A percentile compares a stretch with the other conserved stretches of the same genome.
Conservation (phyloP, 2,113 vertebrate species). For the Crypturellus undulatus region DNA sequence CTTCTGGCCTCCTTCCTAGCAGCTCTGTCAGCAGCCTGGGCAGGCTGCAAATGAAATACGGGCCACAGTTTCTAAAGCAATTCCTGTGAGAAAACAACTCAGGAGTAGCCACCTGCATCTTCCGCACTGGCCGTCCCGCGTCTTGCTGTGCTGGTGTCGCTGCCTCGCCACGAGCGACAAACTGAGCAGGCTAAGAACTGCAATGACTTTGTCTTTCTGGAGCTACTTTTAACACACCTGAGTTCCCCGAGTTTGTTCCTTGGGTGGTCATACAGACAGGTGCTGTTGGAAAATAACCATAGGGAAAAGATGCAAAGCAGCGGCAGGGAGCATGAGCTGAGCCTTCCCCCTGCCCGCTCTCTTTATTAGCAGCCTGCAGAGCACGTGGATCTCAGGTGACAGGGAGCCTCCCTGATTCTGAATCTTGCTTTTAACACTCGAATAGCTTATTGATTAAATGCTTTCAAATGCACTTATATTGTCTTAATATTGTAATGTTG, state of each 20-base stretch:
- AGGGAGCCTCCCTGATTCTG: neutral
- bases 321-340: neutral
- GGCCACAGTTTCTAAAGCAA: neutral
- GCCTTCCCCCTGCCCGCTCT: no score
- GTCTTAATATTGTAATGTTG: slow-evolving; percentile 71
- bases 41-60: neutral
- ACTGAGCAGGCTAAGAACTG: neutral
- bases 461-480: slow-evolving; percentile 71
- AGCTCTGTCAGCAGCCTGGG: neutral
- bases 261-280: neutral
- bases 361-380: rapidly evolving
- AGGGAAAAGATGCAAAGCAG: neutral
- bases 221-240: neutral
- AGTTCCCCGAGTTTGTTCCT: neutral
- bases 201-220: neutral
- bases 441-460: slow-evolving; percentile 39
- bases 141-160: neutral
- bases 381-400: neutral
- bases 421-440: slow-evolving; percentile 15
- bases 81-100: neutral
- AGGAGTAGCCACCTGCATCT: neutral
- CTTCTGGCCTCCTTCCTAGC: neutral
- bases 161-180: neutral
- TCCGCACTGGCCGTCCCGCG: neutral
- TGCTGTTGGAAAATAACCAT: neutral